Percentiles rank a stretch among this genome's conserved stretches.
Conservation (phyloP, 1,140 invertebrate species). For the Magallana gigas region DNA sequence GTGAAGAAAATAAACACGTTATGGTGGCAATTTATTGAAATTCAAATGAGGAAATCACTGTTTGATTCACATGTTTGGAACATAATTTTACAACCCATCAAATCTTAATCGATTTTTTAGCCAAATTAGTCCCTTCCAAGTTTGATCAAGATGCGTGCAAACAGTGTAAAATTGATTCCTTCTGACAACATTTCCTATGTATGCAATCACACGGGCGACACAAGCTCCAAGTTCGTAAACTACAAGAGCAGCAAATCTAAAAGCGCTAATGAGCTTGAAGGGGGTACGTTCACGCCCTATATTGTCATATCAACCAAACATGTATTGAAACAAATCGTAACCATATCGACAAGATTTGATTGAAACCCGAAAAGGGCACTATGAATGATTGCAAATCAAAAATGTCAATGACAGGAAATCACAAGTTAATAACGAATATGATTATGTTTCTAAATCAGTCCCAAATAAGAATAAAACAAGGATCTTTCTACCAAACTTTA, state of each 20-base stretch:
- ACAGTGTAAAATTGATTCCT: conserved; percentile 19
- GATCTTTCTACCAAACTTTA: no score
- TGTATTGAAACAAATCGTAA: background rate
- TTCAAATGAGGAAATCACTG: no score
- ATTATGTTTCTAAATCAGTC: no score
- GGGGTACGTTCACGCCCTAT: background rate
- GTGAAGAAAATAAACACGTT: no score
- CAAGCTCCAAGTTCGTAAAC: background rate
- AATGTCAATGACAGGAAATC: no score
- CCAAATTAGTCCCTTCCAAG: background rate
- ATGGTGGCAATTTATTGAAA: no score
- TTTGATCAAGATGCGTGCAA: conserved; percentile 31
- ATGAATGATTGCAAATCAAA: no score
- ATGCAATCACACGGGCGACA: background rate
- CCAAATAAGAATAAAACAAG: no score
- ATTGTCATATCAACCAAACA: conserved; percentile 23
- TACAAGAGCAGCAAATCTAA: background rate
- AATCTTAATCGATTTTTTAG: conserved; percentile 13
- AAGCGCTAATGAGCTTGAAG: conserved; percentile 14
- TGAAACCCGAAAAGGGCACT: no score
- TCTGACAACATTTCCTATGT: conserved; percentile 6
- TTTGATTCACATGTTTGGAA: no score
- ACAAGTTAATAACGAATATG: no score
- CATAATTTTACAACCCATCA: background rate
- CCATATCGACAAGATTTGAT: background rate